These are phyloP conservation scores for Megastigmus dorsalis DNA, from an alignment of 2,888 invertebrate species.

Conservation along the genomic window DNA sequence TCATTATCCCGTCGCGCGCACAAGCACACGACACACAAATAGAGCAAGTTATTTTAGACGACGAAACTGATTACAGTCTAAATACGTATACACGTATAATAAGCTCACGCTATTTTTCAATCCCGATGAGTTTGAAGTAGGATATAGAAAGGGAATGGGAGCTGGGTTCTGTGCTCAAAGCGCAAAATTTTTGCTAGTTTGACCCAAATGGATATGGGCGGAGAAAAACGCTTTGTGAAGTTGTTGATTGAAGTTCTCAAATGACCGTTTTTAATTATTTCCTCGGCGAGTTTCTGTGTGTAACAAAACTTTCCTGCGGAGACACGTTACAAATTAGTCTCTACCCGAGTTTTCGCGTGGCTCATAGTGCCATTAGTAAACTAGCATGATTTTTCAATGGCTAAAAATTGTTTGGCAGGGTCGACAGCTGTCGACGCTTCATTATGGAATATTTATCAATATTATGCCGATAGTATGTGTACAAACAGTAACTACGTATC, in stretches of 20 bases:
- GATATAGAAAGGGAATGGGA: background rate
- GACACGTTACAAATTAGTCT: conserved; percentile 37
- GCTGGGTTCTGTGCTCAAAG: too few relatives aligned
- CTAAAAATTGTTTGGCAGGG: background rate
- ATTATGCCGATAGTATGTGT: too few relatives aligned
- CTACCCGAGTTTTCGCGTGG: conserved; percentile 17
- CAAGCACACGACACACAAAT: too few relatives aligned
- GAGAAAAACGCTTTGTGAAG: conserved; percentile 2
- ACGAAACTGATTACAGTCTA: too few relatives aligned
- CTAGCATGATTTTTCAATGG: background rate
- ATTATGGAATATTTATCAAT: background rate
- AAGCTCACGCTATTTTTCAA: background rate
- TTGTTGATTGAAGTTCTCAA: conserved; percentile 40
- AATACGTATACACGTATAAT: too few relatives aligned
- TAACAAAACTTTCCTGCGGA: conserved; percentile 32
- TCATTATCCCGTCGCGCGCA: too few relatives aligned
- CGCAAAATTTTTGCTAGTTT: conserved; percentile 31
- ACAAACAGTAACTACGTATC: too few relatives aligned
- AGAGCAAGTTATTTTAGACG: too few relatives aligned
- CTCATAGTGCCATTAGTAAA: background rate
- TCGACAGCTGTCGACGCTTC: background rate
- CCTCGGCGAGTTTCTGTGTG: background rate
- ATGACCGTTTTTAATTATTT: conserved; percentile 48
- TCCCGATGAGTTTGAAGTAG: background rate
- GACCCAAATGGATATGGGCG: conserved; percentile 11